Percentiles rank a stretch among this genome's conserved stretches.
These are phyloP conservation scores for Benitochromis conjunctus DNA, from an alignment of 2,113 vertebrate species.

Conservation along the genomic window DNA sequence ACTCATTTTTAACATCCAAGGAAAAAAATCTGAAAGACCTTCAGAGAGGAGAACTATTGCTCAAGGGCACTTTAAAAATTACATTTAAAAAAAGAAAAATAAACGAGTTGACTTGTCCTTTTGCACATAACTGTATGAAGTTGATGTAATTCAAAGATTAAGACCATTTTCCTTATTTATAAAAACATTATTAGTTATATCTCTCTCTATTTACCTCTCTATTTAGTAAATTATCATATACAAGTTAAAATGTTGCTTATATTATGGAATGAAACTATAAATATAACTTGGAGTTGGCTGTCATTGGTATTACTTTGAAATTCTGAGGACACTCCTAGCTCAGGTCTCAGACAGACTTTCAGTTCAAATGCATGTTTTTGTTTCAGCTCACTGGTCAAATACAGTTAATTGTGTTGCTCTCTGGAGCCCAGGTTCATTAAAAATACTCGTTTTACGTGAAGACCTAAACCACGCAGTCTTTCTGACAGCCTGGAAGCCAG, in stretches of 20 bases:
- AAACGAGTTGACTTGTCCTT: background rate
- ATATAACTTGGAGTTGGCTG: background rate
- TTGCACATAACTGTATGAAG: background rate
- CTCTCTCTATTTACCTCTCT: background rate
- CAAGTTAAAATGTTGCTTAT: background rate
- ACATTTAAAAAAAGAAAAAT: too few relatives aligned
- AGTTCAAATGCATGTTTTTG: slow-evolving; percentile 33
- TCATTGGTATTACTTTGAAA: slow-evolving; percentile 12
- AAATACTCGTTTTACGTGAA: slow-evolving; percentile 16
- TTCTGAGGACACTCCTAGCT: slow-evolving; percentile 11
- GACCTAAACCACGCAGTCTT: background rate
- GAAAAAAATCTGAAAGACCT: background rate
- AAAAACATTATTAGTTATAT: background rate
- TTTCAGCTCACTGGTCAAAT: slow-evolving; percentile 14
- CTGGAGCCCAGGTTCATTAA: slow-evolving; percentile 35
- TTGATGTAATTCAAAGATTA: background rate
- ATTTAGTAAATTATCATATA: background rate
- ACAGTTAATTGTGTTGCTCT: background rate
- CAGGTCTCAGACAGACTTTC: background rate
- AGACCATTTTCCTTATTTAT: background rate
- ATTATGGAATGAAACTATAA: background rate
- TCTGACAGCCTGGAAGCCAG: background rate
- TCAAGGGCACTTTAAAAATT: too few relatives aligned
- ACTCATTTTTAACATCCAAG: background rate
- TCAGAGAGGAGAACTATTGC: background rate